A percentile compares a stretch with the other conserved stretches of the same genome.
These are phyloP conservation scores for Catharus ustulatus DNA, from an alignment of 2,797 vertebrate genomes.

Conservation along the genomic window DNA sequence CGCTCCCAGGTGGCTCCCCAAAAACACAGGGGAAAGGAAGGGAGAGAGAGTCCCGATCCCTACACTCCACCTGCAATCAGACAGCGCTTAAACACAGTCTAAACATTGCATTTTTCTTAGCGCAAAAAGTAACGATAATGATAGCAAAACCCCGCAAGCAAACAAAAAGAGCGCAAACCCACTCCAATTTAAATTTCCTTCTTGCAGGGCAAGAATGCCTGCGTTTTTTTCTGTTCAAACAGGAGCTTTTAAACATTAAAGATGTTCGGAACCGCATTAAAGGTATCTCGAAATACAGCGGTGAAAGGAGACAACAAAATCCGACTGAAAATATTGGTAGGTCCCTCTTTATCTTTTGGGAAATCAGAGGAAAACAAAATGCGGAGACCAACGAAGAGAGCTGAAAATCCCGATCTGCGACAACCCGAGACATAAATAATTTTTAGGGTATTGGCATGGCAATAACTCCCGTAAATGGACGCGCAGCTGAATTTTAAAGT, in stretches of 20 bases:
- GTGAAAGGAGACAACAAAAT: background rate
- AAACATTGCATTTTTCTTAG: background rate
- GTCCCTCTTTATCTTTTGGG: background rate
- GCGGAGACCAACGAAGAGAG: background rate
- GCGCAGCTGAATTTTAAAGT: background rate
- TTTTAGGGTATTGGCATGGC: background rate
- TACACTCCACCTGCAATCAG: background rate
- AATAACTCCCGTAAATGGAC: background rate
- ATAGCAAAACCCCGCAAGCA: background rate
- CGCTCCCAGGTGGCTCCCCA: background rate
- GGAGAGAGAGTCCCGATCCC: rapidly evolving
- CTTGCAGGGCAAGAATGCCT: background rate
- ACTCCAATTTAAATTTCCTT: background rate
- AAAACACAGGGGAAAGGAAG: background rate
- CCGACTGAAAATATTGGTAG: background rate
- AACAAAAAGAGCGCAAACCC: background rate
- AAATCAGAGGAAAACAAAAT: background rate
- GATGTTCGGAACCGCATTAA: background rate
- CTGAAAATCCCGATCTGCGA: background rate
- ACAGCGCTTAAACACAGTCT: rapidly evolving
- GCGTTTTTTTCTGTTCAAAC: background rate
- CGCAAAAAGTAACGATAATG: background rate
- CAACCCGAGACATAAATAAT: background rate
- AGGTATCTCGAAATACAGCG: background rate
- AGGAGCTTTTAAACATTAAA: background rate